Conservation (phyloP, 2,113 vertebrate genomes). For the Coturnix japonica region DNA sequence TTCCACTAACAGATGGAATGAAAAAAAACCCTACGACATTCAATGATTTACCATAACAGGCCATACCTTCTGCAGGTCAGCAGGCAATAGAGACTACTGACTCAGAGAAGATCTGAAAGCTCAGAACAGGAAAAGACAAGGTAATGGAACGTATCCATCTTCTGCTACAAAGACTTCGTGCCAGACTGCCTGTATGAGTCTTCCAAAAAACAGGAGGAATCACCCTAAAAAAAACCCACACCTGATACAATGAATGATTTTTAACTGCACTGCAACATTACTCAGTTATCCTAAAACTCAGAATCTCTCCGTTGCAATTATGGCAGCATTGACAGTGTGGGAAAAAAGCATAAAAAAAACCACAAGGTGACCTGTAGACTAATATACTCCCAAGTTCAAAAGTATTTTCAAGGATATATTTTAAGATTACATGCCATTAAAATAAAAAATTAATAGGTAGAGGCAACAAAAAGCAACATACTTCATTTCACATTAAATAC, state of each 20-base stretch:
- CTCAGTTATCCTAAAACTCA: neutral
- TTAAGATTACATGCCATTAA: constrained; percentile 72
- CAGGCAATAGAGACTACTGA: neutral
- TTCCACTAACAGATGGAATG: neutral
- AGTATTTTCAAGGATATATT: constrained; percentile 52
- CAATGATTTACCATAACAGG: neutral
- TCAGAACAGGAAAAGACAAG: neutral
- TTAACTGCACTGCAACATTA: neutral
- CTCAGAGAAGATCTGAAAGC: neutral
- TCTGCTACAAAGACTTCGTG: neutral
- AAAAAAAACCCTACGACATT: neutral
- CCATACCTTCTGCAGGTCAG: neutral
- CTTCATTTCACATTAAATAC: constrained; percentile 69
- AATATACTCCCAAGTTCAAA: constrained; percentile 42
- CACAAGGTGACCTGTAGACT: constrained; percentile 35
- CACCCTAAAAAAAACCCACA: neutral
- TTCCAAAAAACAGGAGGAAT: neutral
- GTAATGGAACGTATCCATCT: neutral
- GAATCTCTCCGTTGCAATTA: neutral
- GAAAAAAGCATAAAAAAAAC: constrained; percentile 68
- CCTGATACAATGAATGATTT: neutral
- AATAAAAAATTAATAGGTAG: constrained; percentile 74
- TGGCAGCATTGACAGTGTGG: neutral
- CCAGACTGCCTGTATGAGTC: neutral
- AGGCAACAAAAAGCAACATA: constrained; percentile 43